A percentile compares a stretch with the other conserved stretches of the same genome.
Conservation (phyloP, 1,140 invertebrate species). For the Maconellicoccus hirsutus region DNA sequence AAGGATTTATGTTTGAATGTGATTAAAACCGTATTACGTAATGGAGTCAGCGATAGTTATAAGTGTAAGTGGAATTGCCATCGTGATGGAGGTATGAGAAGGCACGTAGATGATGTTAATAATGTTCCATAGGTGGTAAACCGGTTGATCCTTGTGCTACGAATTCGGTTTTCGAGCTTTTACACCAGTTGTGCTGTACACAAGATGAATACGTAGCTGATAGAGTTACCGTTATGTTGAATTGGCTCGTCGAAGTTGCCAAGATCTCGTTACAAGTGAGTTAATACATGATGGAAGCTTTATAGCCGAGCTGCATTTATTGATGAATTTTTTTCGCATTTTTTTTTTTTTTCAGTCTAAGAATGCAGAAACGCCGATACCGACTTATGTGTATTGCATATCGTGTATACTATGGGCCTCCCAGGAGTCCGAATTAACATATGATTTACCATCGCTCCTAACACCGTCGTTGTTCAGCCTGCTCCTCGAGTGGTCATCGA, state of each 20-base stretch:
- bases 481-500: conserved; percentile 62
- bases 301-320: not conserved
- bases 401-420: conserved; percentile 67
- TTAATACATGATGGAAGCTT: no score
- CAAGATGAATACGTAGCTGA: conserved; percentile 36
- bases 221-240: conserved; percentile 44
- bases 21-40: conserved; percentile 47
- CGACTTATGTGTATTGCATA: conserved; percentile 53
- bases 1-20: conserved; percentile 44
- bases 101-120: no score
- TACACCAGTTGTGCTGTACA: conserved; percentile 37
- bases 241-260: conserved; percentile 48
- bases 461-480: conserved; percentile 32
- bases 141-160: not conserved
- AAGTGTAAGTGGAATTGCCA: conserved; percentile 12
- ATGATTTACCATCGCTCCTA: not conserved
- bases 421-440: not conserved
- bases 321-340: conserved; percentile 24
- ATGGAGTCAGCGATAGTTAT: conserved; percentile 21
- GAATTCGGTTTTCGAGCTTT: conserved; percentile 27
- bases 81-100: not conserved
- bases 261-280: conserved; percentile 33
- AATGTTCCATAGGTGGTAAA: conserved; percentile 19
- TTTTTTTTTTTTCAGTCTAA: not conserved
- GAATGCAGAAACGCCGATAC: conserved; percentile 34